Evolutionary conservation across 35 echinoderm and acorn worm species (phyloP).

Genomic region (Acanthaster planci): DNA sequence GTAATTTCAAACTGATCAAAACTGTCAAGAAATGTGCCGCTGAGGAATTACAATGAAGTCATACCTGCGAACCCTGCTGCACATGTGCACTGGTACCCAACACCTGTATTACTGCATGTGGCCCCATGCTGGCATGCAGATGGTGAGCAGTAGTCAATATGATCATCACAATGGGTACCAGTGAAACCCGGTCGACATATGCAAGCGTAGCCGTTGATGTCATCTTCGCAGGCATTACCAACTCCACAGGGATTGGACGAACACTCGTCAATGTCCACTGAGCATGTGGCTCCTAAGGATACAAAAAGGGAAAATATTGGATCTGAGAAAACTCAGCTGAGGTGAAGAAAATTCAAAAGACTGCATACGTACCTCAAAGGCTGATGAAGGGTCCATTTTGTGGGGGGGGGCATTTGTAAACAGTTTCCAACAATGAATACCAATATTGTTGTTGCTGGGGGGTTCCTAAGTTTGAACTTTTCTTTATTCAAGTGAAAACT

Average conservation of each 20-base stretch:
- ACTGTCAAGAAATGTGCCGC: too few species aligned
- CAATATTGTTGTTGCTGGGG: too few species aligned
- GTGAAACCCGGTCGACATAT: conserved; percentile 50
- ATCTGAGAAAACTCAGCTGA: too few species aligned
- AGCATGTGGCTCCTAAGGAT: conserved; percentile 52
- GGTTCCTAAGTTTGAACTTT: too few species aligned
- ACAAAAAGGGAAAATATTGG: conserved; percentile 7
- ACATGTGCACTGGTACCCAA: conserved; percentile 69
- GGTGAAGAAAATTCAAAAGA: too few species aligned
- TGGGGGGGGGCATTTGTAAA: too few species aligned
- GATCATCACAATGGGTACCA: conserved; percentile 46
- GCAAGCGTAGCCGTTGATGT: conserved; percentile 28
- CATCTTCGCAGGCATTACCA: conserved; percentile 47
- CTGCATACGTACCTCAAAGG: too few species aligned
- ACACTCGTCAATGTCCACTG: conserved; percentile 61
- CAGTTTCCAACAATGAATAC: too few species aligned
- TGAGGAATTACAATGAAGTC: too few species aligned
- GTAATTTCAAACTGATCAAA: too few species aligned
- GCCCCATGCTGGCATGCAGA: conserved; percentile 53
- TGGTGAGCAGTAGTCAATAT: conserved; percentile 58
- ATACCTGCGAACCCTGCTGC: conserved; percentile 55
- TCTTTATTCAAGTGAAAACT: too few species aligned
- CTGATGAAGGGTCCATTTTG: too few species aligned
- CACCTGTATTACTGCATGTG: conserved; percentile 38
- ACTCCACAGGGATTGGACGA: conserved; percentile 54